Conservation (phyloP, 2,797 vertebrate genomes). For the Zalophus californianus region DNA sequence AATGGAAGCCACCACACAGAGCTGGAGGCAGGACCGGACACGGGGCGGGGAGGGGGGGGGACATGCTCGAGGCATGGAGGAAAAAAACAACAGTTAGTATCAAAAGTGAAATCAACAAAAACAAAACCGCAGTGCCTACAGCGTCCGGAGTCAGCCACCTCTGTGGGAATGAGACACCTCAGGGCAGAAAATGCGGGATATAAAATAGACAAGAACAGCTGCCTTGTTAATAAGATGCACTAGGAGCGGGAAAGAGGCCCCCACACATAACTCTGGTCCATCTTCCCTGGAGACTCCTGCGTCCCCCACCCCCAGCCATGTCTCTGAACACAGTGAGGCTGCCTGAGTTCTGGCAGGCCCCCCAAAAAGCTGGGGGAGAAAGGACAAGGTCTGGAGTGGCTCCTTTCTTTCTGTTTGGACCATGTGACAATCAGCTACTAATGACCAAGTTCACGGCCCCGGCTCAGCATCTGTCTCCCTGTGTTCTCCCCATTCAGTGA, state of each 20-base stretch:
- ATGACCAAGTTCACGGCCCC: too few species aligned
- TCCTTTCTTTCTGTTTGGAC: not conserved
- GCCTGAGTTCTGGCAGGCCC: not conserved
- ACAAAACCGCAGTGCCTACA: not conserved
- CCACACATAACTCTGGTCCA: fast-evolving
- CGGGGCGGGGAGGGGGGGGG: fast-evolving
- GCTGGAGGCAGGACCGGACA: not conserved
- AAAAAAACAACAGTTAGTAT: constrained; percentile 69
- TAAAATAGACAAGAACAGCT: not conserved
- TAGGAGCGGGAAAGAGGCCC: not conserved
- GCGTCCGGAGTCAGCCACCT: not conserved
- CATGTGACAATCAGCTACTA: not conserved
- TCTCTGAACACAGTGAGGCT: not conserved
- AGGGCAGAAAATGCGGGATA: not conserved
- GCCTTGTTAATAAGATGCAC: not conserved
- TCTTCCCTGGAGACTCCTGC: not conserved
- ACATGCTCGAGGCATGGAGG: constrained; percentile 38
- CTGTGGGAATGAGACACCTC: not conserved
- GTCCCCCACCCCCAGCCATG: fast-evolving
- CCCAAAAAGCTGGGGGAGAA: not conserved
- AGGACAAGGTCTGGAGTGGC: not conserved
- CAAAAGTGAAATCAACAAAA: constrained; percentile 19
- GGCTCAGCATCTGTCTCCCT: not conserved
- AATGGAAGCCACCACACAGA: constrained; percentile 13
- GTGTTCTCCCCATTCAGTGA: fast-evolving